These are phyloP conservation scores for Marmota flaviventris DNA, from an alignment of 2,113 vertebrate species.

Conservation along the genomic window DNA sequence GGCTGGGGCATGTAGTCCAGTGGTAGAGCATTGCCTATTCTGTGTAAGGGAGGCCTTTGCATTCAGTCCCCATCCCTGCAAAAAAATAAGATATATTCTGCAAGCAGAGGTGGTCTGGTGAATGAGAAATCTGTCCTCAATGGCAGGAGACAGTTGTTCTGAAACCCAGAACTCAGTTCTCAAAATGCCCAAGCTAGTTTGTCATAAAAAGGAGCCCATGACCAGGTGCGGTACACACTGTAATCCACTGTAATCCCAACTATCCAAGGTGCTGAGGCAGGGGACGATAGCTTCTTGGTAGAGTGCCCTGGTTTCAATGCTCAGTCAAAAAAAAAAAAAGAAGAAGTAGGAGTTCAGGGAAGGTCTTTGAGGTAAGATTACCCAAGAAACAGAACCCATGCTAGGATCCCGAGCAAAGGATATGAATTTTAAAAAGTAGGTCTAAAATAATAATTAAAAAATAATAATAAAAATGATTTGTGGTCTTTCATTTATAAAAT, in stretches of 20 bases:
- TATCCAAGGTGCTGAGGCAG: too few relatives aligned
- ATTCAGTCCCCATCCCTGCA: background rate
- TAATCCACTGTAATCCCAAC: too few relatives aligned
- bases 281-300: too few relatives aligned
- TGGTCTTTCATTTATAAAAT: constrained; percentile 21
- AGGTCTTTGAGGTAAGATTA: background rate
- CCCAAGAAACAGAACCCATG: background rate
- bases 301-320: too few relatives aligned
- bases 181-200: background rate
- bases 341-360: too few relatives aligned
- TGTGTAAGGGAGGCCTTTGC: background rate
- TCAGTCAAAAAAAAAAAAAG: too few relatives aligned
- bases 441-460: background rate
- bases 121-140: background rate
- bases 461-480: background rate
- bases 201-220: background rate
- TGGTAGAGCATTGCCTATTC: background rate
- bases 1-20: too few relatives aligned
- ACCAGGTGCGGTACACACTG: too few relatives aligned
- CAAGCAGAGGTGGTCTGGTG: background rate
- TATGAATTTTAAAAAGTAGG: background rate
- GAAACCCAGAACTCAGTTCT: background rate
- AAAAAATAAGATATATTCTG: background rate
- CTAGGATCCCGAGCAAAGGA: background rate
- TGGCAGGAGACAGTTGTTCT: background rate